phyloP scores from a whole-genome alignment of 2,113 vertebrate genomes.

The Ptyas mucosa region DNA sequence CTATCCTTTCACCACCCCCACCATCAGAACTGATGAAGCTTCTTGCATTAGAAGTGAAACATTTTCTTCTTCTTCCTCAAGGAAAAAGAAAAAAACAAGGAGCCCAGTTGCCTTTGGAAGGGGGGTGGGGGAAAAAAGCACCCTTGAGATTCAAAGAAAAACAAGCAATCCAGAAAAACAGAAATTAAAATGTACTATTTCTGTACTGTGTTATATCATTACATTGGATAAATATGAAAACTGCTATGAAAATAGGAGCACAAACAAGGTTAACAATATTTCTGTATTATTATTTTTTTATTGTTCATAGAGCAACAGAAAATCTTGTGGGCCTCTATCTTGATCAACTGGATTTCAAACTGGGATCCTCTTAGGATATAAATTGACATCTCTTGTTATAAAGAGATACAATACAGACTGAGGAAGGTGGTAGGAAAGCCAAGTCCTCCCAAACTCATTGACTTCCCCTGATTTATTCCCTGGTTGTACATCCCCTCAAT shows the following conservation, averaged over 20 bases:
- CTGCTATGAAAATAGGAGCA: not conserved
- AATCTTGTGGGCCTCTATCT: not conserved
- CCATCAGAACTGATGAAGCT: too few relatives aligned
- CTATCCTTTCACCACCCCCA: too few relatives aligned
- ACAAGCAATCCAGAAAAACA: constrained; percentile 8
- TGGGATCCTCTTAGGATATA: not conserved
- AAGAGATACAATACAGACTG: not conserved
- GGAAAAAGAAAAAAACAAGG: too few relatives aligned
- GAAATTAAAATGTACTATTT: constrained; percentile 23
- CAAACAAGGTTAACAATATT: not conserved
- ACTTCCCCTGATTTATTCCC: not conserved
- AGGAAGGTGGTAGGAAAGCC: not conserved
- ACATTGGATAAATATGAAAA: not conserved
- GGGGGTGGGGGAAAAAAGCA: too few relatives aligned
- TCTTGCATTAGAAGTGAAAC: too few relatives aligned
- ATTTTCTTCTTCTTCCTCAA: too few relatives aligned
- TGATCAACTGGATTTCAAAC: not conserved
- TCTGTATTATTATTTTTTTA: not conserved
- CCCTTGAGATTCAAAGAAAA: not conserved
- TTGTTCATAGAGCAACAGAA: not conserved
- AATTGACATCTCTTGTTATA: not conserved
- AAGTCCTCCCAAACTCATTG: not conserved
- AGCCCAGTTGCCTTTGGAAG: too few relatives aligned
- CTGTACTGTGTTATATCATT: not conserved
- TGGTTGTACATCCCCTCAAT: not conserved